Percentiles rank a stretch among this genome's conserved stretches.
Evolutionary conservation across 2,797 vertebrate species (phyloP).

Genomic region (Linurgus olivaceus): DNA sequence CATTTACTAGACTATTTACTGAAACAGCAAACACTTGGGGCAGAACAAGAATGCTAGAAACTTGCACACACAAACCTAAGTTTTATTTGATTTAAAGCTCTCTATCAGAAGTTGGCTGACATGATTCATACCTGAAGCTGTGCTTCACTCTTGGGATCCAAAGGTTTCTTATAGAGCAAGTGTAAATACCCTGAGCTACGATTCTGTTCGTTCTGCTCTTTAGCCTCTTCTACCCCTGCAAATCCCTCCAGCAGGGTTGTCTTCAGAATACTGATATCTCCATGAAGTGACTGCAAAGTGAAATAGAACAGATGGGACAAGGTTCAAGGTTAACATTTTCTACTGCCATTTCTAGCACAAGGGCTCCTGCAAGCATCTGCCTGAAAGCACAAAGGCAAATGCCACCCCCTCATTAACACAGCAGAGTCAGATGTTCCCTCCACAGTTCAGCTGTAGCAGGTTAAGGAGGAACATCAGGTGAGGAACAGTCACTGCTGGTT

Average conservation of each 20-base stretch:
- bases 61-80: background rate
- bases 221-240: conserved; percentile 89
- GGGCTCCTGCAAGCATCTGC: background rate
- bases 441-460: background rate
- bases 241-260: conserved; percentile 92
- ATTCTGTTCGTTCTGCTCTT: conserved; percentile 84
- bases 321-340: background rate
- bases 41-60: background rate
- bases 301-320: background rate
- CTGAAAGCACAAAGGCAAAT: background rate
- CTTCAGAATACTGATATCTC: conserved; percentile 90
- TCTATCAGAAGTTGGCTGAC: background rate
- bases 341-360: background rate
- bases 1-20: background rate
- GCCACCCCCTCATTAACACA: background rate
- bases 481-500: background rate
- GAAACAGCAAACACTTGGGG: background rate
- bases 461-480: background rate
- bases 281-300: conserved; percentile 86
- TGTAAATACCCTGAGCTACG: conserved; percentile 85
- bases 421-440: background rate
- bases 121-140: conserved; percentile 88
- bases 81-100: background rate
- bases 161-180: conserved; percentile 90
- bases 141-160: conserved; percentile 92